phyloP scores from a whole-genome alignment of 2,113 vertebrate species.

The Cryptotis parvus region DNA sequence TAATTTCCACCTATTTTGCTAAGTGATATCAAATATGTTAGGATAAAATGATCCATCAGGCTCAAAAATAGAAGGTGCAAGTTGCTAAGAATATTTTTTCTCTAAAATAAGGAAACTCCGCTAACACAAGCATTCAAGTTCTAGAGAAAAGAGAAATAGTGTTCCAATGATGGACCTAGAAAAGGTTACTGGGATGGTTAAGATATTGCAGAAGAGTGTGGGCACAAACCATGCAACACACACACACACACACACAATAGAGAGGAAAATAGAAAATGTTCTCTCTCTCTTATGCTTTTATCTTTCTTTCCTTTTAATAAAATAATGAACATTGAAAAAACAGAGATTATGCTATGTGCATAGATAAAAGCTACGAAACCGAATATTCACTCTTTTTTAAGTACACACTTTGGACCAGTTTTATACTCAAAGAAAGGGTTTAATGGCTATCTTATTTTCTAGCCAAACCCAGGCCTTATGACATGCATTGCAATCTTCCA shows the following conservation, averaged over 20 bases:
- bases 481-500: neutral
- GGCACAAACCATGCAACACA: too few relatives aligned
- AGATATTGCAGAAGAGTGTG: neutral
- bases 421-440: neutral
- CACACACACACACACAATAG: neutral
- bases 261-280: neutral
- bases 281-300: neutral
- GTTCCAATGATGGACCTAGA: neutral
- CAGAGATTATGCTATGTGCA: neutral
- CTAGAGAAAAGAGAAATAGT: neutral
- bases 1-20: neutral
- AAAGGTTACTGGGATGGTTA: neutral
- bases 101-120: neutral
- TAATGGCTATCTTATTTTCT: neutral
- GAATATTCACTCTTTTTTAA: constrained; percentile 1
- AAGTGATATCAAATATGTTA: neutral
- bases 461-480: neutral
- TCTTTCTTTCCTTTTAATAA: neutral
- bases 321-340: neutral
- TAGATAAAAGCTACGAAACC: neutral
- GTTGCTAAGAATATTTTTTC: neutral
- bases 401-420: neutral
- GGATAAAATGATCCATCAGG: neutral
- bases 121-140: neutral
- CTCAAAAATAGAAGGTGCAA: neutral